Conservation (phyloP, 2,113 vertebrate genomes). For the Arenaria interpres region DNA sequence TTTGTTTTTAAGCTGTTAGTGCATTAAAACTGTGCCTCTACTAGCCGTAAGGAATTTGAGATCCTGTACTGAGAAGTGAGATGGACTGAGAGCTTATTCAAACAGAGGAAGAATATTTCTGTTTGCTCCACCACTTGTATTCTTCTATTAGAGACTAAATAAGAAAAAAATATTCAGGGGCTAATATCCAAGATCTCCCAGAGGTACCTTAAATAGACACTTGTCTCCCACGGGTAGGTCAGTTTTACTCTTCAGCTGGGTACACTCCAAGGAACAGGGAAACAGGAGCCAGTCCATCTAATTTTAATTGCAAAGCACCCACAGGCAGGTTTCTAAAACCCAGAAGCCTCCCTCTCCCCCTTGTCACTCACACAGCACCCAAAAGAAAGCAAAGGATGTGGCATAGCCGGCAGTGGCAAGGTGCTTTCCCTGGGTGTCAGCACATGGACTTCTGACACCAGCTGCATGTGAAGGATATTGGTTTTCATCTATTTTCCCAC, state of each 20-base stretch:
- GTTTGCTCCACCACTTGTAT: not conserved
- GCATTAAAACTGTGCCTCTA: not conserved
- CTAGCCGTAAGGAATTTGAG: not conserved
- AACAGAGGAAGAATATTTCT: not conserved
- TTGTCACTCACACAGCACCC: not conserved
- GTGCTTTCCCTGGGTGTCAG: not conserved
- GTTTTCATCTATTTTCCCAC: not conserved
- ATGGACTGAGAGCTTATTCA: not conserved
- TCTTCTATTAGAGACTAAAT: not conserved
- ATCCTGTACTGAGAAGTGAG: not conserved
- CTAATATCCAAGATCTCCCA: not conserved
- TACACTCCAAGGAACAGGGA: not conserved
- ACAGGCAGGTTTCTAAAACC: not conserved
- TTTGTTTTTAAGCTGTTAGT: not conserved
- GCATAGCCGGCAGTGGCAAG: not conserved
- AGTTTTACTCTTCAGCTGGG: not conserved
- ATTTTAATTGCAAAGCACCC: not conserved
- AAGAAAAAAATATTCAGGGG: not conserved
- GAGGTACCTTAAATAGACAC: not conserved
- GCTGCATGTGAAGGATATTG: accelerated
- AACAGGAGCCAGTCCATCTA: not conserved
- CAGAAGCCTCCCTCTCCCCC: not conserved
- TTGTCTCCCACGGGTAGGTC: not conserved
- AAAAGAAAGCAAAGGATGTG: not conserved
- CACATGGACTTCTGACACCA: not conserved